Evolutionary conservation across 2,797 vertebrate species (phyloP), one percentile per base, ranked within the genome.

Genomic region (Enteromius thamalakanensis): DNA sequence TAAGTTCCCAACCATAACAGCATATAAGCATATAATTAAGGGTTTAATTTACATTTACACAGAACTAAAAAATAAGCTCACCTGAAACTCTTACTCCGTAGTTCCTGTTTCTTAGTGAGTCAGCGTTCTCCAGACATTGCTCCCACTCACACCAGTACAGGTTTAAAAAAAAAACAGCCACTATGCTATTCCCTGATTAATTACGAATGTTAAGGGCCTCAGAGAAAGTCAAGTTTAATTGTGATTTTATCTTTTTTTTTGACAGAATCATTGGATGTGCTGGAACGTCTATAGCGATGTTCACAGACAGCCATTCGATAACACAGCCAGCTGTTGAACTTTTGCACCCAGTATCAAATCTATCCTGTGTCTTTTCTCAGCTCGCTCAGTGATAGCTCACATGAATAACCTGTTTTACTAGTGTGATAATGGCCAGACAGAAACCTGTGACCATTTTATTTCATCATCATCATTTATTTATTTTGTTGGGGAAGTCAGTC

Each of bases 371-470:
- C 40, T 71, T 81, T 81, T 72, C 64, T 74, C 74, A 32, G 9
- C 69, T 49, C 5, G 34, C 55, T 51, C 55, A 17, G 40, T 40
- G 26, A 23, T 62, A n/a, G 26, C n/a, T 60, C 37, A 42, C 45
- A 55, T 71, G 37, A 71, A 64, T 65, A 29, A n/a, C 26, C 11
- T 3, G 11, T 49, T 81, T 72, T 62, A 64, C 55, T 2, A 34
- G 40, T 81, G 55, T 81, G 55, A 81, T 81, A 62, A 81, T 37
- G 79, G 14, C 55, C 42, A n/a, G 34, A 64, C 7, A 32, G 26
- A 29, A 55, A 80, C 15, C n/a, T 11, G 47, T 70, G 14, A 45
- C 65, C 14, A 29, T n/a, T 68, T 37, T 37, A 3, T 64, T 23
- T 3, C 53, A 37, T 6, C 34, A 37, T 37, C 34, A 37, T 6